These are phyloP conservation scores for Yponomeuta malinellus DNA, from an alignment of 2,888 invertebrate species.

Conservation along the genomic window DNA sequence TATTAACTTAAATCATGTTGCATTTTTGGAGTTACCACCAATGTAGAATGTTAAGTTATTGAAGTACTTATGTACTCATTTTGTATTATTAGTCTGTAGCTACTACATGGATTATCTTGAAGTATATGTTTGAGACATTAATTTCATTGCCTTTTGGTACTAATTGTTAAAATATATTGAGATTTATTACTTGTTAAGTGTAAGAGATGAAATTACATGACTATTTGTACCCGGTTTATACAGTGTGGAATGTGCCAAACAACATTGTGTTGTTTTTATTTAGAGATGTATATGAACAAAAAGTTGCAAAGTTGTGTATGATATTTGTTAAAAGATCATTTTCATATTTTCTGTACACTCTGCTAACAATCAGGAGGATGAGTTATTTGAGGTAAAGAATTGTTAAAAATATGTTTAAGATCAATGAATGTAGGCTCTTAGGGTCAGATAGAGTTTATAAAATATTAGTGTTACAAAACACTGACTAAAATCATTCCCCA, in stretches of 20 bases:
- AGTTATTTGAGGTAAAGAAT: too few species aligned
- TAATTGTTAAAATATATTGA: slow-evolving; percentile 6
- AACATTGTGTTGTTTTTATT: neutral
- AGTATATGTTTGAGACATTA: neutral
- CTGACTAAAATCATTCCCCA: too few species aligned
- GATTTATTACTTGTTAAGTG: slow-evolving; percentile 11
- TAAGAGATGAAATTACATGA: slow-evolving; percentile 6
- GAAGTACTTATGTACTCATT: neutral
- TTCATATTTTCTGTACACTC: neutral
- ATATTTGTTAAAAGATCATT: neutral
- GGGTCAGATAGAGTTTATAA: too few species aligned
- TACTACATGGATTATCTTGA: neutral
- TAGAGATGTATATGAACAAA: neutral
- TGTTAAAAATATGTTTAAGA: too few species aligned
- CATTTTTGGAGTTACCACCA: slow-evolving; percentile 11
- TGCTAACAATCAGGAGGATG: too few species aligned
- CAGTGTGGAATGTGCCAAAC: slow-evolving; percentile 7
- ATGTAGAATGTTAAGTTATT: slow-evolving; percentile 6
- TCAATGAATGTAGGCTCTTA: too few species aligned
- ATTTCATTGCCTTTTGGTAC: slow-evolving; percentile 1
- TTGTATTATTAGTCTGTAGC: slow-evolving; percentile 4
- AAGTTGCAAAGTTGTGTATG: neutral
- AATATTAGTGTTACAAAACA: too few species aligned
- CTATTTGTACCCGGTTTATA: neutral
- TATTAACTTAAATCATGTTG: neutral